Evolutionary conservation across 2,797 vertebrate species (phyloP).

Genomic region (Phaenicophaeus curvirostris): DNA sequence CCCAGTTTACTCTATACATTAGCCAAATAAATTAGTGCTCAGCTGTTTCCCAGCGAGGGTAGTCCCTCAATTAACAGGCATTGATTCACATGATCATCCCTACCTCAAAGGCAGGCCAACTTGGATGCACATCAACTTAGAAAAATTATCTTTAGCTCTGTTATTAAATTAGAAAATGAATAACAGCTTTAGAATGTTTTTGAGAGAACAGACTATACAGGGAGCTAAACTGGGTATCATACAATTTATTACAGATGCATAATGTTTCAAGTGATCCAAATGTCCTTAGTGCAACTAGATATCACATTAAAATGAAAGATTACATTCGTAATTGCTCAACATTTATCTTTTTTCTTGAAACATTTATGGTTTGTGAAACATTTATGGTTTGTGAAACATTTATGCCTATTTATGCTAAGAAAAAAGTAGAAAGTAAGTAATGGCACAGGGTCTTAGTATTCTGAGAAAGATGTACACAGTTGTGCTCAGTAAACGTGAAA

Average conservation of each 20-base stretch:
- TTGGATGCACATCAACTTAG: background rate
- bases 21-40: background rate
- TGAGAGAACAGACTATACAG: background rate
- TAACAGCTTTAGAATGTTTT: background rate
- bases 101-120: background rate
- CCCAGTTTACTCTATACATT: background rate
- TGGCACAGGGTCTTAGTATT: background rate
- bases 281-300: background rate
- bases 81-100: background rate
- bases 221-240: background rate
- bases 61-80: background rate
- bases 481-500: background rate
- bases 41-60: background rate
- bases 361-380: background rate
- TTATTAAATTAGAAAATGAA: background rate
- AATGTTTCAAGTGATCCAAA: background rate
- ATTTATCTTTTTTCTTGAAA: slow-evolving; percentile 23
- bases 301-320: background rate
- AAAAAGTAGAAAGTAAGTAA: background rate
- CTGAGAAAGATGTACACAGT: background rate
- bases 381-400: slow-evolving; percentile 22
- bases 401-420: background rate
- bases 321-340: background rate
- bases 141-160: background rate
- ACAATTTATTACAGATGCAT: background rate